phyloP scores from a whole-genome alignment of 2,797 vertebrate genomes.

The Sternarchorhynchus goeldii region DNA sequence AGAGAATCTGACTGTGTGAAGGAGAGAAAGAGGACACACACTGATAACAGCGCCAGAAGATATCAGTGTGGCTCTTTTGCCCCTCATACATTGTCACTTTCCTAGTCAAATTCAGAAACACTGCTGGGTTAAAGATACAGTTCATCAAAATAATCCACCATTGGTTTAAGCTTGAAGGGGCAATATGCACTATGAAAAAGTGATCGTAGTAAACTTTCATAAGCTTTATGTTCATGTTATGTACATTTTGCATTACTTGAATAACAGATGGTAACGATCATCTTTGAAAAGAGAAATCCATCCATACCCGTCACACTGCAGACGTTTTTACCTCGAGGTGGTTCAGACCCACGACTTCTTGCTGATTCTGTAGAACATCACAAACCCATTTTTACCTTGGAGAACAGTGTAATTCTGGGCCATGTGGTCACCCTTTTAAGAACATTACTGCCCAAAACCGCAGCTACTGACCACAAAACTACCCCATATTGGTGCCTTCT shows the following conservation, averaged over 20 bases:
- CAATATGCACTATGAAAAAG: no score
- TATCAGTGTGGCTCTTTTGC: constrained; percentile 34
- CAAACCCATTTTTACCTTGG: constrained; percentile 38
- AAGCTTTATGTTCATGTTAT: no score
- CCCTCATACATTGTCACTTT: constrained; percentile 4
- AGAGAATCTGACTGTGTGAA: constrained; percentile 38
- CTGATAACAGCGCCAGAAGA: constrained; percentile 22
- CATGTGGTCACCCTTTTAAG: constrained; percentile 54
- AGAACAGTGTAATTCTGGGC: constrained; percentile 39
- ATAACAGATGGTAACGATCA: background rate
- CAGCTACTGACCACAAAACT: constrained; percentile 56
- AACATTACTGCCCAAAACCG: constrained; percentile 46
- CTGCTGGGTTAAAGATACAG: background rate
- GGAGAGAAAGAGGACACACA: constrained; percentile 42
- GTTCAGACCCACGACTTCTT: background rate
- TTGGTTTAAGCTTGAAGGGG: no score
- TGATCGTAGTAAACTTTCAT: no score
- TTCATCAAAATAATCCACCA: no score
- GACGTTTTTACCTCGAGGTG: no score
- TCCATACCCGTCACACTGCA: background rate
- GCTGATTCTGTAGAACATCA: constrained; percentile 6
- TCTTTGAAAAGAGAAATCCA: background rate
- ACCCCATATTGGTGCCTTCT: constrained; percentile 44
- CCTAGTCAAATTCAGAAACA: background rate
- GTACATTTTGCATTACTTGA: background rate